Base-by-base conservation (phyloP, 2,797 vertebrate genomes). In the Diceros bicornis region DNA sequence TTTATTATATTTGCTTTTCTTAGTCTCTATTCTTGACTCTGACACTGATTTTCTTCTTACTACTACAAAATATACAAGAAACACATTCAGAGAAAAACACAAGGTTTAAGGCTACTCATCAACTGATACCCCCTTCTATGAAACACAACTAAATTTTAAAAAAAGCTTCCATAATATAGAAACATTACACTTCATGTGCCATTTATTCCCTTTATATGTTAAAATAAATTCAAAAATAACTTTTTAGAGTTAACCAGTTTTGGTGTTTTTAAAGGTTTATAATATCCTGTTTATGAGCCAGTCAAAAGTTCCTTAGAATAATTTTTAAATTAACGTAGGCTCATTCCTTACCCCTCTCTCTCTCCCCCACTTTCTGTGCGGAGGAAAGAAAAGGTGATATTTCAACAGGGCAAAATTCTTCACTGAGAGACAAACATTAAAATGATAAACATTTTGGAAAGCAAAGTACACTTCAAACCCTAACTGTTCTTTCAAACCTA, bases 391-490 rank as follows among this genome's bases (percentile, higher is more conserved):
- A 86, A 68, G 47, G 59, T 77, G 37, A 13, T 90, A 79, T 95
- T 95, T 97, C 84, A 89, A 91, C 34, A 93, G 95, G 68, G 93
- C 62, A 96, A 92, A 96, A 98, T 96, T 97, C 78, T 98, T 98
- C 97, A 89, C 79, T 93, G 74, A 89, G 97, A 98, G 75, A 96
- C 96, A 98, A 97, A 95, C 86, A 97, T 97, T 98, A 98, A 98
- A 98, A 98, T 98, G 82, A 98, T 97, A 97, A 98, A 95, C 94
- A 97, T 97, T 98, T 98, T 98, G 93, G 89, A 98, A 98, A 97
- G 77, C 81, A 91, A 98, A 98, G 97, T 96, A 98, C 37, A 94
- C 94, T 98, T 98, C 84, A 97, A 92, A 97, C 97, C 96, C 97
- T 97, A 98, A 98, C 97, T 97, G 87, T 97, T 97, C 86, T 98